Percentiles rank a stretch among this genome's conserved stretches.
These are phyloP conservation scores for Corapipo altera DNA, from an alignment of 2,113 vertebrate genomes.

Conservation along the genomic window DNA sequence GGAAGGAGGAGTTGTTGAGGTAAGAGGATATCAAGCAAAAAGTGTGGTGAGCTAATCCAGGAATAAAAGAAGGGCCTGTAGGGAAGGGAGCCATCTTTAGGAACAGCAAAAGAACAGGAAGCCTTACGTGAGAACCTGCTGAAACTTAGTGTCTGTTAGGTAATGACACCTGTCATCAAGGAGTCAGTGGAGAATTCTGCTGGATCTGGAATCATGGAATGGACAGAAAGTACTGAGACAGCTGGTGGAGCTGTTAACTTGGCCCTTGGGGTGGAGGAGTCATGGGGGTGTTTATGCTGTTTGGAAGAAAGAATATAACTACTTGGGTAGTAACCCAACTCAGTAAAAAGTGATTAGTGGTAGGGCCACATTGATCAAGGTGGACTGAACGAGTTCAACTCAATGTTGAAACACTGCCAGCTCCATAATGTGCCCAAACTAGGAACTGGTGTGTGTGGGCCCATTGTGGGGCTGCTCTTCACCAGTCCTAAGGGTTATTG, in stretches of 20 bases:
- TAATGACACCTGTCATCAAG: neutral
- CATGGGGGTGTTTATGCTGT: neutral
- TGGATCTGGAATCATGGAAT: neutral
- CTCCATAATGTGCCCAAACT: neutral
- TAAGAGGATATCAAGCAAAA: neutral
- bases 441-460: neutral
- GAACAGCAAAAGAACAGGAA: neutral
- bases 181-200: neutral
- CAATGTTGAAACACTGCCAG: accelerated
- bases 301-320: neutral
- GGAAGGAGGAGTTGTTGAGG: neutral
- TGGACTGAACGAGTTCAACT: neutral
- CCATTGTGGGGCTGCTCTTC: neutral
- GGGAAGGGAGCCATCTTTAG: neutral
- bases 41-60: neutral
- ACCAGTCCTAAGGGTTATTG: neutral
- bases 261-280: neutral
- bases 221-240: neutral
- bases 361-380: neutral
- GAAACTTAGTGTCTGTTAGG: neutral
- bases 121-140: neutral
- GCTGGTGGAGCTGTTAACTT: neutral
- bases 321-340: neutral
- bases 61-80: neutral
- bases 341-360: neutral